Conservation (phyloP, 2,113 vertebrate genomes). For the Lynx canadensis region DNA sequence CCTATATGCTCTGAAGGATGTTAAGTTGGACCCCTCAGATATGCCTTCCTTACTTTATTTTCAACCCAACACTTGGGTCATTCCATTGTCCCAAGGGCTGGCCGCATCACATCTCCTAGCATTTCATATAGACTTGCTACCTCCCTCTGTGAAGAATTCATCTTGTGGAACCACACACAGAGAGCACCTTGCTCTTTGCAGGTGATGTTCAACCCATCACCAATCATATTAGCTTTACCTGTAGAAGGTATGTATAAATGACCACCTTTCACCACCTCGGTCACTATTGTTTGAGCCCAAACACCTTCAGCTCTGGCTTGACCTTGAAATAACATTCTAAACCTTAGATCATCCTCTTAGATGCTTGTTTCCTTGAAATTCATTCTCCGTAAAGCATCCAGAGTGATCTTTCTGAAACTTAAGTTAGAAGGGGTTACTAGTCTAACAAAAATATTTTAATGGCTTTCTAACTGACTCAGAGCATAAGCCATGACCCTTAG, state of each 20-base stretch:
- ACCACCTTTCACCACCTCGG: not conserved
- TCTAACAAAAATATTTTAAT: not conserved
- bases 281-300: not conserved
- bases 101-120: not conserved
- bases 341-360: not conserved
- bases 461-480: not conserved
- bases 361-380: not conserved
- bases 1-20: not conserved
- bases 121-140: not conserved
- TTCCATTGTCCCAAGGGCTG: not conserved
- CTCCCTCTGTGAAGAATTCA: not conserved
- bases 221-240: not conserved
- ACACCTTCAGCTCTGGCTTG: not conserved
- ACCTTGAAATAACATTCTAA: not conserved
- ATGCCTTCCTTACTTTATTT: not conserved
- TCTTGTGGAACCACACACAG: not conserved
- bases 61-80: not conserved
- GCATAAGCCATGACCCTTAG: not conserved
- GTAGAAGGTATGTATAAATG: not conserved
- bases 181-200: not conserved
- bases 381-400: not conserved
- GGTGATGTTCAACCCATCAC: not conserved
- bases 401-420: not conserved
- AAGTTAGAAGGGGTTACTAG: not conserved
- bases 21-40: not conserved